A percentile compares a stretch with the other conserved stretches of the same genome.
Evolutionary conservation across 2,888 invertebrate genomes (phyloP).

Genomic region (Drosophila falleni): DNA sequence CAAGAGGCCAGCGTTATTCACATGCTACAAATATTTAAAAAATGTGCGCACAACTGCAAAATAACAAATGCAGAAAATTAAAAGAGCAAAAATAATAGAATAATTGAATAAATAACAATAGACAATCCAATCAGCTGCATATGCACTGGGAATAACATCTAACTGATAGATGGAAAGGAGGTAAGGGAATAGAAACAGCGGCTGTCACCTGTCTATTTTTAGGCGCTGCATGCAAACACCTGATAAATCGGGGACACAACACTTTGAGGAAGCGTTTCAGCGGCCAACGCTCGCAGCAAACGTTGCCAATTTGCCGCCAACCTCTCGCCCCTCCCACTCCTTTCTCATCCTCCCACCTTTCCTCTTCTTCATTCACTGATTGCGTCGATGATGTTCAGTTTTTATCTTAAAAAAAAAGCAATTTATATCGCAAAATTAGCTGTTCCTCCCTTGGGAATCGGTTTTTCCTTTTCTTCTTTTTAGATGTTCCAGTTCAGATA

Average conservation of each 20-base stretch:
- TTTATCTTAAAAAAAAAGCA: conserved; percentile 25
- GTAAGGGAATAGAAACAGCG: background rate
- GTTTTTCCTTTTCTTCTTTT: too few relatives aligned
- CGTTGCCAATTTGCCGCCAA: conserved; percentile 43
- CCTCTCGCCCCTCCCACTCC: too few relatives aligned
- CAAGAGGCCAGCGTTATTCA: conserved; percentile 37
- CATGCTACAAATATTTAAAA: conserved; percentile 67
- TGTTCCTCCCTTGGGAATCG: background rate
- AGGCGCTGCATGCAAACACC: conserved; percentile 81
- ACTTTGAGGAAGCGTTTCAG: conserved; percentile 45
- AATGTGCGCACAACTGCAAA: conserved; percentile 56
- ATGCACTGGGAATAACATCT: background rate
- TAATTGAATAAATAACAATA: conserved; percentile 13
- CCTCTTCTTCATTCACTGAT: conserved; percentile 13
- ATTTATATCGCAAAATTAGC: conserved; percentile 33
- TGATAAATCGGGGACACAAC: conserved; percentile 82
- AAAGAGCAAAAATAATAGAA: background rate
- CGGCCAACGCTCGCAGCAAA: conserved; percentile 19
- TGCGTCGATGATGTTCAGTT: conserved; percentile 30
- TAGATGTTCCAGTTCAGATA: background rate
- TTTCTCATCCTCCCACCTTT: background rate
- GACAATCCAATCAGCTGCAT: conserved; percentile 33
- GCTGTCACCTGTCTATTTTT: conserved; percentile 65
- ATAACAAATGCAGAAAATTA: conserved; percentile 20
- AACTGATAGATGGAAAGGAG: background rate